Evolutionary conservation across 2,797 vertebrate species (phyloP), one percentile per base, ranked within the genome.

Genomic region (Psittacula derbiana): DNA sequence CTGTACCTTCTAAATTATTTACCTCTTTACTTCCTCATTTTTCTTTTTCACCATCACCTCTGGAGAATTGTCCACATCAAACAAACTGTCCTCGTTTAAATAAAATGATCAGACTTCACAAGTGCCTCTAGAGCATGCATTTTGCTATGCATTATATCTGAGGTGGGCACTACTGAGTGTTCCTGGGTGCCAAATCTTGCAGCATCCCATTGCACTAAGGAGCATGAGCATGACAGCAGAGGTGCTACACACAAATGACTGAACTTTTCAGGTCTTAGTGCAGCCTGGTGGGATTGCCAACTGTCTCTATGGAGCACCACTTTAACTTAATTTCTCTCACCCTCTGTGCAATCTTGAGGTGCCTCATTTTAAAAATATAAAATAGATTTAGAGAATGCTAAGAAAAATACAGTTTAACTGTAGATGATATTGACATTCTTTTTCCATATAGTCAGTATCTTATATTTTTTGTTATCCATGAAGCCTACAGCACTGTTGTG

Each of bases 121-220:
- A 3, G 9, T 80, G 13, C 30, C 27, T 43, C 33, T 21, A 27
- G 27, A 88, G 30, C 30, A 13, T 0, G 1, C 6, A 3, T 41
- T 61, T 55, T 55, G 4, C 20, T 16, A 30, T 31, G 43, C 0
- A 0, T 3, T 1, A 0, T n/a, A 16, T 43, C 40, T 8, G 40
- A 73, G 55, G 19, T 38, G 40, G 69, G 21, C 21, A 9, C 12
- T 11, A 4, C 8, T 11, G 30, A 46, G 28, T 0, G 1, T 24
- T 20, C 18, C 25, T 17, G 21, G n/a, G 11, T 57, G 38, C 28
- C 55, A 41, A 21, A 49, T 4, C n/a, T 38, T 21, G 19, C 27
- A 61, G 47, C 31, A 62, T 27, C 27, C 24, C 23, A 7, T 43
- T 24, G 14, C 43, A 12, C 12, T 18, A 8, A 46, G 57, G 17